These are phyloP conservation scores for Elgaria multicarinata DNA, from an alignment of 2,113 vertebrate genomes.

Conservation along the genomic window DNA sequence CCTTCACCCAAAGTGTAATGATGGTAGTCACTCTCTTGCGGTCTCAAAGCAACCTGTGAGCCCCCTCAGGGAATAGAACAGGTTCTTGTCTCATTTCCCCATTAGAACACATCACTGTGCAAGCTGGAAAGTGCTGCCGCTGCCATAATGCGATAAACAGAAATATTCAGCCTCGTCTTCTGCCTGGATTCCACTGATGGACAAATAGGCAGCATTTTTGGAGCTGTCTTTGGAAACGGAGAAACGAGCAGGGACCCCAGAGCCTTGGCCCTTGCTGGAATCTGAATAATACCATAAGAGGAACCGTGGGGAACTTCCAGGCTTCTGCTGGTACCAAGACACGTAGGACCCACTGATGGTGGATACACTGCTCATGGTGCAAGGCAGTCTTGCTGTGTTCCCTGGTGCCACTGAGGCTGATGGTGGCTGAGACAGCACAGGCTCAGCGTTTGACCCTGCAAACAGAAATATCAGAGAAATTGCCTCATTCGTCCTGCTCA, in stretches of 20 bases:
- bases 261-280: background rate
- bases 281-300: background rate
- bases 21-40: too few species aligned
- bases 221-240: background rate
- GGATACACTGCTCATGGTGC: background rate
- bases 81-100: slow-evolving; percentile 24
- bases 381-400: background rate
- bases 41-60: too few species aligned
- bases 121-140: fast-evolving
- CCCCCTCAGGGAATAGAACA: background rate
- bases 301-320: background rate
- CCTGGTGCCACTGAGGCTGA: background rate
- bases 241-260: background rate
- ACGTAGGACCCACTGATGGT: background rate
- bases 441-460: background rate
- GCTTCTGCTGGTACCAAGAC: background rate
- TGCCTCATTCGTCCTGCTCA: background rate
- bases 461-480: background rate
- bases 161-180: slow-evolving; percentile 9
- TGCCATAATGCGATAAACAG: background rate
- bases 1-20: too few species aligned
- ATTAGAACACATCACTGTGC: background rate
- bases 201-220: background rate
- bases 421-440: background rate
- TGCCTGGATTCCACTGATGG: slow-evolving; percentile 10